Percentiles rank a stretch among this genome's conserved stretches.
phyloP scores from a whole-genome alignment of 92 coral and sea anemone species.

The Zoanthus sansibaricus region DNA sequence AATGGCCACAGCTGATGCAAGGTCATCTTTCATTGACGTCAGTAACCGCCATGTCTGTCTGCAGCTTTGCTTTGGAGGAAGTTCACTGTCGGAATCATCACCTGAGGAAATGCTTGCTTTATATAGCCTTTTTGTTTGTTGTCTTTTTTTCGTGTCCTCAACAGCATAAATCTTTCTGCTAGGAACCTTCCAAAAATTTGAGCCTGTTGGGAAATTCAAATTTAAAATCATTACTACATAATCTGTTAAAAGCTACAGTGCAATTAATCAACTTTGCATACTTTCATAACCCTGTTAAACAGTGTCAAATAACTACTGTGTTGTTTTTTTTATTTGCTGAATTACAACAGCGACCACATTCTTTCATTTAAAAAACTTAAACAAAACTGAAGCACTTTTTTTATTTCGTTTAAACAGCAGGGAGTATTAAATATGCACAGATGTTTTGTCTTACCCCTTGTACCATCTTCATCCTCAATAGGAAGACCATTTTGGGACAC shows the following conservation, averaged over 20 bases:
- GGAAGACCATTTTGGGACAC: too few relatives aligned
- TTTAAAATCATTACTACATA: background rate
- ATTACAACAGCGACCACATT: too few relatives aligned
- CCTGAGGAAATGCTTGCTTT: conserved; percentile 1
- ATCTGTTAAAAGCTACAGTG: background rate
- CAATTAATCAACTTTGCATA: too few relatives aligned
- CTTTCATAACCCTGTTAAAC: background rate
- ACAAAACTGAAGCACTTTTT: background rate
- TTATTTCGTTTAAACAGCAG: background rate
- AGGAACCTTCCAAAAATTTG: conserved; percentile 40
- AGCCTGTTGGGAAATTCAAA: background rate
- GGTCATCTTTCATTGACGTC: background rate
- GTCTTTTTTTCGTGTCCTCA: background rate
- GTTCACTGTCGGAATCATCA: background rate
- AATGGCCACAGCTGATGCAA: background rate
- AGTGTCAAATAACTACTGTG: background rate
- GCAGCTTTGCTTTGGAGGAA: too few relatives aligned
- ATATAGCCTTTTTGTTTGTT: background rate
- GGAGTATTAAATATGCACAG: background rate
- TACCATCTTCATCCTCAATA: too few relatives aligned
- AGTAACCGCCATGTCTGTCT: background rate
- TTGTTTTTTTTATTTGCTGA: too few relatives aligned
- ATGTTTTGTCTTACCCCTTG: background rate
- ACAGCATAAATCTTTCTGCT: conserved; percentile 17
- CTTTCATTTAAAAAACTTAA: background rate